A percentile compares a stretch with the other conserved stretches of the same genome.
These are phyloP conservation scores for Alethe diademata DNA, from an alignment of 2,113 vertebrate species.

Conservation along the genomic window DNA sequence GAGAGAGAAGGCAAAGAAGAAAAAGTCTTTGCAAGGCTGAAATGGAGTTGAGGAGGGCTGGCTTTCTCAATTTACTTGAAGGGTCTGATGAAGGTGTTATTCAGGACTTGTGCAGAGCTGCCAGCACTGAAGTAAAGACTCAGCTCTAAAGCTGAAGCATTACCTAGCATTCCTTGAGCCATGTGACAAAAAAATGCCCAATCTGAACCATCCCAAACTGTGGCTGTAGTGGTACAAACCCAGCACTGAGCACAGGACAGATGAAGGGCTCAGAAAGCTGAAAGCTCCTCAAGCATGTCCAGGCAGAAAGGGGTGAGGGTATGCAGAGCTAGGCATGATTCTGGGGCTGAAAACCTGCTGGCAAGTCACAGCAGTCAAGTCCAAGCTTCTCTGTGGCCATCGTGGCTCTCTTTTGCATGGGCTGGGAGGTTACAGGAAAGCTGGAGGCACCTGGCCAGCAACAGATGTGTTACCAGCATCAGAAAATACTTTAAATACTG, in stretches of 20 bases:
- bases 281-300: background rate
- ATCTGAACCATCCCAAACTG: background rate
- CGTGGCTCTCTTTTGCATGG: background rate
- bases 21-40: conserved; percentile 25
- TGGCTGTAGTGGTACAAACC: background rate
- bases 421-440: background rate
- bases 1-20: background rate
- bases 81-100: conserved; percentile 15
- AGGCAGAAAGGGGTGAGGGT: background rate
- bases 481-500: conserved; percentile 21
- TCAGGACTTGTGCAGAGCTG: background rate
- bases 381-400: background rate
- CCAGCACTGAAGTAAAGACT: background rate
- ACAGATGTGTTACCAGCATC: background rate
- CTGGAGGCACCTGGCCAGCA: conserved; percentile 27
- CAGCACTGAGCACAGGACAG: background rate
- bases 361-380: background rate
- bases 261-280: background rate
- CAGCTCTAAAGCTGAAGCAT: background rate
- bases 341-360: background rate
- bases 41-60: background rate
- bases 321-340: background rate
- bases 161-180: background rate
- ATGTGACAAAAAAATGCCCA: background rate
- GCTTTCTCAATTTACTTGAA: background rate